Base-by-base conservation (phyloP, 2,888 invertebrate genomes). In the Tiliacea aurago region DNA sequence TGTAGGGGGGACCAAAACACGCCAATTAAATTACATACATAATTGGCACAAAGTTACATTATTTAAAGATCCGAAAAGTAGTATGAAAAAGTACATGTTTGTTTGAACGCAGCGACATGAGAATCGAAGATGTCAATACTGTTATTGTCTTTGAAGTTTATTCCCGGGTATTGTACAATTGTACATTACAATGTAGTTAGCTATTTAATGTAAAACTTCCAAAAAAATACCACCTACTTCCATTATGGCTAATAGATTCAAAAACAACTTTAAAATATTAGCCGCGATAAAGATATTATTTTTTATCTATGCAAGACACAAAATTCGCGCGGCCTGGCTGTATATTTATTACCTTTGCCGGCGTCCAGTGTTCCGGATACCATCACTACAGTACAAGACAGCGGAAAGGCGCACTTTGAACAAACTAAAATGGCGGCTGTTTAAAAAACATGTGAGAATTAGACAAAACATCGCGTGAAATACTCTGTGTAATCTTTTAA, bases 361-460 rank as follows among this genome's bases (percentile, higher is more conserved):
- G 43, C 76, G 70, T 70, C 76, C 70, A 70, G 63, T 65, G 62
- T 64, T 70, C 86, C 85, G 84, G 84, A 84, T 84, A 76, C 82
- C 76, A 84, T 81, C 78, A 76, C 66, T 73, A 77, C 67, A 73
- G 69, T 70, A 78, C 76, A 58, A 65, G 70, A 64, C 51, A 64
- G 41, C 84, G 84, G 84, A 84, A 86, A 86, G 63, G 82, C 76
- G 70, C 75, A 84, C 75, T 84, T 84, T 84, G 66, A 84, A 84
- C 73, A 55, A 65, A 70, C 69, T 59, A 81, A 70, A 61, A 63
- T 61, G 72, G 70, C 45, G 65, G 37, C 53, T 70, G 53, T 74
- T 71, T 70, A 64, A 76, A 82, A 73, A 74, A 67, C 72, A 72
- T 72, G 73, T 80, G 80, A 79, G 69, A 86, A 83, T 73, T 80